These are phyloP conservation scores for Lepus oiostolus DNA, from an alignment of 2,797 vertebrate species.

Conservation along the genomic window DNA sequence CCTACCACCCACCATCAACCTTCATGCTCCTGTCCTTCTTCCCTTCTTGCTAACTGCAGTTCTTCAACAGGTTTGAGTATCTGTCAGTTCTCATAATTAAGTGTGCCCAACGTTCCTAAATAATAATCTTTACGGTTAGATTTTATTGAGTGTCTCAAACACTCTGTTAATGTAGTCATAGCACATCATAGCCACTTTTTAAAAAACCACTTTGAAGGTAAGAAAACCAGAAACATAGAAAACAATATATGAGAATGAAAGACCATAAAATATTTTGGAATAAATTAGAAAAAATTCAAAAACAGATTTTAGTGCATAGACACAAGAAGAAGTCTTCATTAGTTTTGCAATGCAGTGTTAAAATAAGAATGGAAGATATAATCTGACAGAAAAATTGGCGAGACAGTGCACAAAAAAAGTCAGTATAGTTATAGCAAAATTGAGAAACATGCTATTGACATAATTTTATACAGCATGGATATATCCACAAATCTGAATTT, in stretches of 20 bases:
- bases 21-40: neutral
- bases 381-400: neutral
- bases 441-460: slow-evolving; percentile 22
- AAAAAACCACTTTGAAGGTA: neutral
- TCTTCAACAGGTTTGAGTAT: neutral
- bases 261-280: neutral
- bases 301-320: neutral
- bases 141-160: neutral
- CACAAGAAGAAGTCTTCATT: neutral
- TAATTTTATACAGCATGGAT: slow-evolving; percentile 44
- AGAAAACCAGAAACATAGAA: neutral
- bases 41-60: neutral
- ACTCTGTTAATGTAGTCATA: neutral
- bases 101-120: neutral
- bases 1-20: neutral
- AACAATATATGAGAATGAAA: neutral
- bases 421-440: slow-evolving; percentile 10
- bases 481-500: slow-evolving; percentile 24
- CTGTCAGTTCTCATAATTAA: neutral
- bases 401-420: neutral
- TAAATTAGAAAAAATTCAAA: slow-evolving; percentile 28
- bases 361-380: neutral
- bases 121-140: neutral
- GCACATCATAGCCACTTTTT: neutral
- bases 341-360: neutral